phyloP scores from a whole-genome alignment of 92 coral and sea anemone species.

The Bergia sp. region DNA sequence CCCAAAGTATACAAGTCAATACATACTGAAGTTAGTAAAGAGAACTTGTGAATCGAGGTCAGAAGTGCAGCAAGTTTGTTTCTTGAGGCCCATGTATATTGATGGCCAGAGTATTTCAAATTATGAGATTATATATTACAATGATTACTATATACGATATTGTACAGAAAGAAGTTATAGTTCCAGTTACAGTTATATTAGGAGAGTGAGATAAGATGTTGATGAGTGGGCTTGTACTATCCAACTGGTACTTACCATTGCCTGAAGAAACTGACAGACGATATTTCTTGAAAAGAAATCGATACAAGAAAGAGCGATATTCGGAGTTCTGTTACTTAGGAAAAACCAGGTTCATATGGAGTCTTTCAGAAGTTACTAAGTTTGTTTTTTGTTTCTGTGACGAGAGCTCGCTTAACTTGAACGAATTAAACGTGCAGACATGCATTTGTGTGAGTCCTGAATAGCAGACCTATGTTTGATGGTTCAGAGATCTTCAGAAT shows the following conservation, averaged over 20 bases:
- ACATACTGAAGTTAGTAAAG: not conserved
- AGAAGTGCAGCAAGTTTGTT: not conserved
- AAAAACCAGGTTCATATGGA: not conserved
- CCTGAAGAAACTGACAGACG: not conserved
- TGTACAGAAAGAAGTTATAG: not conserved
- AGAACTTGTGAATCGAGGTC: not conserved
- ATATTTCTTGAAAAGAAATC: not conserved
- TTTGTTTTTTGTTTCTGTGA: not conserved
- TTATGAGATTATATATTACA: not conserved
- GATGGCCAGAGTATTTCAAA: not conserved
- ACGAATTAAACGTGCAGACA: too few relatives aligned
- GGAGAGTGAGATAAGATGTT: not conserved
- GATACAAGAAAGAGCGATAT: not conserved
- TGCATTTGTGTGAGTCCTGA: too few relatives aligned
- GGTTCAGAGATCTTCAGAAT: too few relatives aligned
- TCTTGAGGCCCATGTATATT: not conserved
- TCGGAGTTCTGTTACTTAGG: not conserved
- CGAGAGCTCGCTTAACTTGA: not conserved
- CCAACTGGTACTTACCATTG: not conserved
- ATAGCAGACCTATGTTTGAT: too few relatives aligned
- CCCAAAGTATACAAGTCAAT: not conserved
- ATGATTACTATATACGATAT: not conserved
- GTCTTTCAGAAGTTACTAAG: not conserved
- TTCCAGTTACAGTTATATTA: not conserved
- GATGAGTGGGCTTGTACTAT: too few relatives aligned